These are phyloP conservation scores for Anaspis maculata DNA, from an alignment of 2,888 invertebrate species.

Conservation along the genomic window DNA sequence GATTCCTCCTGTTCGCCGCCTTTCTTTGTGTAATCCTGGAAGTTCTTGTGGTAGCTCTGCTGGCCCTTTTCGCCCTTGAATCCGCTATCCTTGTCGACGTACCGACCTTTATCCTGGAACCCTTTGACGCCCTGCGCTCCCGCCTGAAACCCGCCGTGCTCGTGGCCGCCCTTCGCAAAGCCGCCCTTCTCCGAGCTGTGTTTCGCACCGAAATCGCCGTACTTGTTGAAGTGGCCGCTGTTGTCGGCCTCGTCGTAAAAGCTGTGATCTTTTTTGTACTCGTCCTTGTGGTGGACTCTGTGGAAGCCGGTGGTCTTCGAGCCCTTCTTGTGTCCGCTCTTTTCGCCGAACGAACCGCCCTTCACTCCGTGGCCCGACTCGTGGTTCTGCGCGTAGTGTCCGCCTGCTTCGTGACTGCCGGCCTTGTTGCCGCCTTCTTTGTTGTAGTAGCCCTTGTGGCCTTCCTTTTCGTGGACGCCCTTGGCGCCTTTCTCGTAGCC, in stretches of 20 bases:
- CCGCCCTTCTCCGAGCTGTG: slow-evolving; percentile 50
- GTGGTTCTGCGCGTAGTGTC: slow-evolving; percentile 49
- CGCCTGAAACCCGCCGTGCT: slow-evolving; percentile 47
- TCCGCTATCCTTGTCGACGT: slow-evolving; percentile 42
- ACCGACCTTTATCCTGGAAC: slow-evolving; percentile 47
- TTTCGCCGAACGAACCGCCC: slow-evolving; percentile 51
- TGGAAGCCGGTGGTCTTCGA: slow-evolving; percentile 64
- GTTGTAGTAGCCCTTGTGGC: slow-evolving; percentile 47
- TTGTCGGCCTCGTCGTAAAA: slow-evolving; percentile 67
- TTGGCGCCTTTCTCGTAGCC: slow-evolving; percentile 50
- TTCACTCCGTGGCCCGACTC: slow-evolving; percentile 47
- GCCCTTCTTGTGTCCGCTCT: slow-evolving; percentile 55
- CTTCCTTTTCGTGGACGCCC: slow-evolving; percentile 48
- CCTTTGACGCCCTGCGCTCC: slow-evolving; percentile 50
- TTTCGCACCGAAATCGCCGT: slow-evolving; percentile 49
- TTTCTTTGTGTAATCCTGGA: slow-evolving; percentile 49
- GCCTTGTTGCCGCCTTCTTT: slow-evolving; percentile 49
- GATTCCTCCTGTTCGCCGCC: slow-evolving; percentile 45
- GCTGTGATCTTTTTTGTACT: slow-evolving; percentile 68
- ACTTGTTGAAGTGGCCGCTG: slow-evolving; percentile 57
- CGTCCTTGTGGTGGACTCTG: slow-evolving; percentile 64
- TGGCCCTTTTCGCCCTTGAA: slow-evolving; percentile 51
- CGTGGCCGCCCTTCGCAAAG: slow-evolving; percentile 49
- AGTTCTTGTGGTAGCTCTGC: slow-evolving; percentile 48
- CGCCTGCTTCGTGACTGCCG: slow-evolving; percentile 47